Conservation (phyloP, 2,888 invertebrate genomes). For the Drosophila mimetica region DNA sequence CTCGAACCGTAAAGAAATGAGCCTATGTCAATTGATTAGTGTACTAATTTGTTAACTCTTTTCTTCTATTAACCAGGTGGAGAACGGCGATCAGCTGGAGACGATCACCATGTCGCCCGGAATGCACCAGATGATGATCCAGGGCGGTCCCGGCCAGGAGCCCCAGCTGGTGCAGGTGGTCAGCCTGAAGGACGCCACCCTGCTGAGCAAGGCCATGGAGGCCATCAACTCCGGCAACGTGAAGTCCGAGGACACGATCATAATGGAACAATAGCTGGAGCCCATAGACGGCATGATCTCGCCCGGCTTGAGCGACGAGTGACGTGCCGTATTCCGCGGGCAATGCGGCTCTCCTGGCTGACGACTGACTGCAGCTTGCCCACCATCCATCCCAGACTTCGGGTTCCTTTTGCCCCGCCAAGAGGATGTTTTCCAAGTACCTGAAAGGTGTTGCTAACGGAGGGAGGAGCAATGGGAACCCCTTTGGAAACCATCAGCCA, state of each 20-base stretch:
- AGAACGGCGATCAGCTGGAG: slow-evolving; percentile 90
- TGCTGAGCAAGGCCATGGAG: slow-evolving; percentile 92
- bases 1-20: background rate
- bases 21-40: background rate
- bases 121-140: slow-evolving; percentile 93
- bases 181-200: slow-evolving; percentile 93
- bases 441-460: slow-evolving; percentile 48
- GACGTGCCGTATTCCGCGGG: slow-evolving; percentile 16
- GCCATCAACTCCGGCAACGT: slow-evolving; percentile 87
- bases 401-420: slow-evolving; percentile 22
- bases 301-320: slow-evolving; percentile 35
- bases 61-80: slow-evolving; percentile 86
- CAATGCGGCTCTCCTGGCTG: slow-evolving; percentile 13
- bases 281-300: slow-evolving; percentile 44
- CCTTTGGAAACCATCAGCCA: background rate
- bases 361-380: too few species aligned
- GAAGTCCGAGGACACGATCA: slow-evolving; percentile 88
- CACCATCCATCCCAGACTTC: background rate
- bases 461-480: slow-evolving; percentile 10
- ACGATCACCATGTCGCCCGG: slow-evolving; percentile 91
- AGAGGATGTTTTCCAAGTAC: slow-evolving; percentile 61
- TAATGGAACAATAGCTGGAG: slow-evolving; percentile 82
- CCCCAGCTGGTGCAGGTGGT: slow-evolving; percentile 93
- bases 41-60: background rate
- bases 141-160: slow-evolving; percentile 88